Percentiles rank a stretch among this genome's conserved stretches.
phyloP scores from a whole-genome alignment of 2,113 vertebrate species.

The Myotis brandtii region DNA sequence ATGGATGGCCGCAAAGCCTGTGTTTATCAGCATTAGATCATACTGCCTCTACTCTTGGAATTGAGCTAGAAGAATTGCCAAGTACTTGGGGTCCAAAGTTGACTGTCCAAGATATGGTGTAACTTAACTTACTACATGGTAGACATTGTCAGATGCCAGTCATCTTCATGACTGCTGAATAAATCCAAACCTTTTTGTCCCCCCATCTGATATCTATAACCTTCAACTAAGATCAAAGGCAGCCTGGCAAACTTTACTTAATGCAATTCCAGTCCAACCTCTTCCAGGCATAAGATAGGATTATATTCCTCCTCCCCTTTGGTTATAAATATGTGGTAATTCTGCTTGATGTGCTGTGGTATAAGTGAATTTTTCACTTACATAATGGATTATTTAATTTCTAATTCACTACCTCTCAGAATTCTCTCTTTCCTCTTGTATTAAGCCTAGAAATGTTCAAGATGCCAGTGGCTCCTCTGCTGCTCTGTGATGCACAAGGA shows the following conservation, averaged over 20 bases:
- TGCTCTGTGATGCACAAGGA: neutral
- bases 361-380: neutral
- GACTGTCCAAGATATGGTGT: neutral
- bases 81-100: neutral
- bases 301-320: neutral
- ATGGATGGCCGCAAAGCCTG: neutral
- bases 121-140: neutral
- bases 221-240: neutral
- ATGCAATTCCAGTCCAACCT: neutral
- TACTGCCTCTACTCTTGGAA: neutral
- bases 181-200: neutral
- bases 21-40: neutral
- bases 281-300: neutral
- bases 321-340: neutral
- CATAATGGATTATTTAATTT: neutral
- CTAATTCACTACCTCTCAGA: neutral
- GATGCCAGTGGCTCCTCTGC: neutral
- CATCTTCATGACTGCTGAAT: neutral
- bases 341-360: neutral
- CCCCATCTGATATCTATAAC: neutral
- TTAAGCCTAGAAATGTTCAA: neutral
- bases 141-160: neutral
- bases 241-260: neutral
- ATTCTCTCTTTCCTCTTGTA: neutral
- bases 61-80: neutral